Evolutionary conservation across 2,797 vertebrate genomes (phyloP).

Genomic region (Myotis findleyi): DNA sequence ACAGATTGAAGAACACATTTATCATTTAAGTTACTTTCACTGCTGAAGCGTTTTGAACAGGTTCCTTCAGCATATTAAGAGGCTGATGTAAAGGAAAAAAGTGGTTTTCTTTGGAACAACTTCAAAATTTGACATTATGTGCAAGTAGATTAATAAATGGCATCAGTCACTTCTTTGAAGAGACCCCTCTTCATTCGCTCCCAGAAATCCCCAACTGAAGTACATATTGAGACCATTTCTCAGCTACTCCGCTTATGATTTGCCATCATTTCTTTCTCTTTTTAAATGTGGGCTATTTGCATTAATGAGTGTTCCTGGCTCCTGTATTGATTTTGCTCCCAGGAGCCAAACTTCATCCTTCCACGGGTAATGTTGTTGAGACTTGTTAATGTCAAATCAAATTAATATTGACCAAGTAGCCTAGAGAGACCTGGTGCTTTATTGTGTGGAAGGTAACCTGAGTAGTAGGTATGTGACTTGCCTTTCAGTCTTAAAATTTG

Average conservation of each 20-base stretch:
- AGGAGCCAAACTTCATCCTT: not conserved
- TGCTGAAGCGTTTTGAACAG: slow-evolving; percentile 79
- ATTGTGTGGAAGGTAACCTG: not conserved
- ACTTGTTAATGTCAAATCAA: not conserved
- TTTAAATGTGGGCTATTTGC: slow-evolving; percentile 47
- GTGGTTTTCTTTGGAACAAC: slow-evolving; percentile 79
- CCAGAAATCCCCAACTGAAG: slow-evolving; percentile 81
- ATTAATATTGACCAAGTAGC: not conserved
- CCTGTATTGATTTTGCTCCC: not conserved
- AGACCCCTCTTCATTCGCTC: slow-evolving; percentile 66
- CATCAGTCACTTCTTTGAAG: slow-evolving; percentile 78
- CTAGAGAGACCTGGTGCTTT: not conserved
- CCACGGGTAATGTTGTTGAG: not conserved
- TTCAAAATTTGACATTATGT: slow-evolving; percentile 85
- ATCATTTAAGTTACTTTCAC: slow-evolving; percentile 86
- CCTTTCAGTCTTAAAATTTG: not conserved
- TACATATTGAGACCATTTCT: slow-evolving; percentile 79
- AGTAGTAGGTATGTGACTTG: not conserved
- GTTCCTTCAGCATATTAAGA: slow-evolving; percentile 86
- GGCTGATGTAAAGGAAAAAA: slow-evolving; percentile 57
- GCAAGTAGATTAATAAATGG: slow-evolving; percentile 84
- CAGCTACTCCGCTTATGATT: slow-evolving; percentile 70
- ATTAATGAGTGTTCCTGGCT: slow-evolving; percentile 16
- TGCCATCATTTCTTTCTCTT: not conserved
- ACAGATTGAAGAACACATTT: slow-evolving; percentile 88